Evolutionary conservation across 2,888 invertebrate species (phyloP), one percentile per base, ranked within the genome.

Genomic region (Acholoe squamosa): DNA sequence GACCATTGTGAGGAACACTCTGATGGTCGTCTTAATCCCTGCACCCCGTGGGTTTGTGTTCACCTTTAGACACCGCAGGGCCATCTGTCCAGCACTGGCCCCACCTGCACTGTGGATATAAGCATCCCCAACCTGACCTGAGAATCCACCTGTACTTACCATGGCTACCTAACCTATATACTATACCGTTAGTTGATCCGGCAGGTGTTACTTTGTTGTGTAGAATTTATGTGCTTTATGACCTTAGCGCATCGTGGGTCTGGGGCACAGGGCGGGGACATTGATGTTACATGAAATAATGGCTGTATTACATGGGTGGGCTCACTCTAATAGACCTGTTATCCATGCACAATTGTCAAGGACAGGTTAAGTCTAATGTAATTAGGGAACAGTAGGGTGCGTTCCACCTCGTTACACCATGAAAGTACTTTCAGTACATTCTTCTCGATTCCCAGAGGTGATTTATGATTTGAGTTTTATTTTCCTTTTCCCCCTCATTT

Each of bases 101-200:
- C 43, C 43, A 43, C 43, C 43, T 43, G 43, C 43, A 43, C 43
- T 10, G 43, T 7, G 43, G 43, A n/a, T n/a, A n/a, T n/a, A 7
- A 43, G 61, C n/a, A 61, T 19, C 61, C 61, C 7, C 61, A 7
- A 61, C 61, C 61, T 61, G 61, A 19, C 61, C 61, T 61, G 3
- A 61, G 22, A n/a, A n/a, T 61, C 61, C 19, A n/a, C 61, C 22
- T 61, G 22, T 61, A 61, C 14, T 14, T 14, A 61, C 61, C 61
- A 19, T 61, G n/a, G 19, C 61, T 19, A 61, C 61, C 61, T 14
- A n/a, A 61, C 61, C n/a, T n/a, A 3, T 19, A 61, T 61, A 19
- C 22, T n/a, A 61, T n/a, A 61, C 61, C 61, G n/a, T 61, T 61
- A n/a, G 61, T 61, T n/a, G 61, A 61, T 61, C 61, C 61, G n/a